phyloP scores from a whole-genome alignment of 2,888 invertebrate genomes.

The Kryphioiulus occultus region DNA sequence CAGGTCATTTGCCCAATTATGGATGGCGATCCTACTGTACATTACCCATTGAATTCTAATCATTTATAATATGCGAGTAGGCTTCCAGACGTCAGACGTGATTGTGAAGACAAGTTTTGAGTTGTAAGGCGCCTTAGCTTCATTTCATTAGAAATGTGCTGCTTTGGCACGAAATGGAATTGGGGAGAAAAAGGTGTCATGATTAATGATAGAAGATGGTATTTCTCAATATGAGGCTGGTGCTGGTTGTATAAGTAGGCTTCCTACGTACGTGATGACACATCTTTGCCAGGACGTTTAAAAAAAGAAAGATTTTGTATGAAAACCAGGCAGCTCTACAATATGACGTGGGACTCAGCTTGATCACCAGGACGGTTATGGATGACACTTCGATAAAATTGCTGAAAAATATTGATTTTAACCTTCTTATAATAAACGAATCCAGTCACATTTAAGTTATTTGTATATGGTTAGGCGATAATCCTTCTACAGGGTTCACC shows the following conservation, averaged over 20 bases:
- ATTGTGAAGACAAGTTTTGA: not conserved
- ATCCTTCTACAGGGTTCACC: too few species aligned
- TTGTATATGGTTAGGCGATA: not conserved
- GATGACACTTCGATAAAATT: not conserved
- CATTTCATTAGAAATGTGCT: conserved; percentile 5
- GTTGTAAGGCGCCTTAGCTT: not conserved
- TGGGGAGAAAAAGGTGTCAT: not conserved
- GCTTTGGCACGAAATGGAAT: not conserved
- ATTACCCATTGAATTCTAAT: not conserved
- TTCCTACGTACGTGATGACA: not conserved
- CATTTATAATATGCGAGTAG: not conserved
- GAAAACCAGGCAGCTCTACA: not conserved
- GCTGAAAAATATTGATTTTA: not conserved
- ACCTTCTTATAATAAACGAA: not conserved
- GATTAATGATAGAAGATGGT: not conserved
- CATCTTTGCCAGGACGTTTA: not conserved
- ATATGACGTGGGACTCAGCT: not conserved
- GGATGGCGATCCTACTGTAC: not conserved
- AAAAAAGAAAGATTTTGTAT: not conserved
- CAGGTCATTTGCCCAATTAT: not conserved
- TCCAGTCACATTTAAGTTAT: not conserved
- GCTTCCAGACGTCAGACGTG: not conserved
- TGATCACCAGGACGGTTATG: not conserved
- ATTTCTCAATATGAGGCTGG: not conserved
- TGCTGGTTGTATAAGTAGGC: not conserved